Percentiles rank a stretch among this genome's conserved stretches.
These are phyloP conservation scores for Orthosia gothica DNA, from an alignment of 2,888 invertebrate genomes.

Conservation along the genomic window DNA sequence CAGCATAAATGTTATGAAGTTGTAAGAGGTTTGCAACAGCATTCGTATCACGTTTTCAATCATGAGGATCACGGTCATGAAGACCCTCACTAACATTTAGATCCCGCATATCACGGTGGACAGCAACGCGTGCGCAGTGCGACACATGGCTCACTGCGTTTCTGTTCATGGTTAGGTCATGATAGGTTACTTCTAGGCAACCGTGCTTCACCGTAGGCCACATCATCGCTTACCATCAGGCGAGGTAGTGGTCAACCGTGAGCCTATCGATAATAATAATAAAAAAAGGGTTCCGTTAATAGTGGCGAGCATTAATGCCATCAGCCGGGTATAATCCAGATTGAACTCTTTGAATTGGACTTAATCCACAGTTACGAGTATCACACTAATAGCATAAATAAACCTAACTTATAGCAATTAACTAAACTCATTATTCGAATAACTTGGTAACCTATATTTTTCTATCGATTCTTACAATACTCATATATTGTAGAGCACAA, in stretches of 20 bases:
- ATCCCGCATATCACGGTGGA: constrained; percentile 81
- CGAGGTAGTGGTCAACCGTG: too few relatives aligned
- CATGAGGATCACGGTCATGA: constrained; percentile 86
- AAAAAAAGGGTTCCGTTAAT: too few relatives aligned
- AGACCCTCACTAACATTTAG: constrained; percentile 85
- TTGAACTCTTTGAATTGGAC: not conserved
- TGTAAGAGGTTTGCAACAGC: constrained; percentile 84
- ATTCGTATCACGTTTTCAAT: constrained; percentile 85
- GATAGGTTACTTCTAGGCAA: too few relatives aligned
- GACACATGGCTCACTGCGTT: constrained; percentile 80
- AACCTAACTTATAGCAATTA: not conserved
- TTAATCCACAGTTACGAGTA: not conserved
- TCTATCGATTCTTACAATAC: not conserved
- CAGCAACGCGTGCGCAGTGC: constrained; percentile 80
- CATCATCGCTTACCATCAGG: too few relatives aligned
- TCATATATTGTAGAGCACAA: not conserved
- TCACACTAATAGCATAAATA: not conserved
- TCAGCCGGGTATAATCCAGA: too few relatives aligned
- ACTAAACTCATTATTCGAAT: not conserved
- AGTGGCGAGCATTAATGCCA: too few relatives aligned
- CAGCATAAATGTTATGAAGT: constrained; percentile 83
- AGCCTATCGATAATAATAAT: too few relatives aligned
- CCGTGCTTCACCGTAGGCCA: too few relatives aligned
- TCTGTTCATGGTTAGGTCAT: too few relatives aligned
- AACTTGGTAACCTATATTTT: constrained; percentile 4